phyloP scores from a whole-genome alignment of 2,797 vertebrate species.

The Sciurus carolinensis region DNA sequence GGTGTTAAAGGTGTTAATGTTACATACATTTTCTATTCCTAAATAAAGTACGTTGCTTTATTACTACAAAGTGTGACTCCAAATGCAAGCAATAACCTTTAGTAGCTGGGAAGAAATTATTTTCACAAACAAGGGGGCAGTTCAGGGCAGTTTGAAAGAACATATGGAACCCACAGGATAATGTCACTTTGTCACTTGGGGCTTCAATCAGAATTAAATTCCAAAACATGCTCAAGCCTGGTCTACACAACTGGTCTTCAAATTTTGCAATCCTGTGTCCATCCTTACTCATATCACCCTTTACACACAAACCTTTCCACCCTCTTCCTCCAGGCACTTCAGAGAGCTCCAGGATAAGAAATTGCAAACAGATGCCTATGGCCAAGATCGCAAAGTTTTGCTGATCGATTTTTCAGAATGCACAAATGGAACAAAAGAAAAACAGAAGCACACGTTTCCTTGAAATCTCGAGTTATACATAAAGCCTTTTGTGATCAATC shows the following conservation, averaged over 20 bases:
- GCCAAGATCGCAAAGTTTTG: neutral
- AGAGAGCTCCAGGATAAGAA: neutral
- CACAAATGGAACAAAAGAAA: neutral
- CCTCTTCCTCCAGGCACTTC: neutral
- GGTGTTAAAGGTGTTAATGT: neutral
- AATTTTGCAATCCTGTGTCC: neutral
- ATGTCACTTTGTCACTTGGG: too few species aligned
- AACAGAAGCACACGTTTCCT: neutral
- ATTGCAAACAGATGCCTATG: neutral
- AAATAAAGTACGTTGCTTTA: slow-evolving; percentile 19
- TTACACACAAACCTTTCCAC: neutral
- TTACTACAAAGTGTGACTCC: neutral
- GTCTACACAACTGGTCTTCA: neutral
- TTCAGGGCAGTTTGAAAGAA: neutral
- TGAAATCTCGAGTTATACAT: neutral
- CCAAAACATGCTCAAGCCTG: neutral
- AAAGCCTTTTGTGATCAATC: slow-evolving; percentile 39
- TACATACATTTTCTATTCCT: neutral
- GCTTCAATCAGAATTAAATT: neutral
- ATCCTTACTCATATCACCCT: neutral
- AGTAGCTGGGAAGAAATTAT: slow-evolving; percentile 30
- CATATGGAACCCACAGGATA: neutral
- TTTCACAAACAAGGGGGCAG: neutral
- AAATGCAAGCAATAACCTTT: slow-evolving; percentile 23
- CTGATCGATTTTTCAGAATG: neutral